Evolutionary conservation across 2,888 invertebrate genomes (phyloP).

Genomic region (Heliconius cydno): DNA sequence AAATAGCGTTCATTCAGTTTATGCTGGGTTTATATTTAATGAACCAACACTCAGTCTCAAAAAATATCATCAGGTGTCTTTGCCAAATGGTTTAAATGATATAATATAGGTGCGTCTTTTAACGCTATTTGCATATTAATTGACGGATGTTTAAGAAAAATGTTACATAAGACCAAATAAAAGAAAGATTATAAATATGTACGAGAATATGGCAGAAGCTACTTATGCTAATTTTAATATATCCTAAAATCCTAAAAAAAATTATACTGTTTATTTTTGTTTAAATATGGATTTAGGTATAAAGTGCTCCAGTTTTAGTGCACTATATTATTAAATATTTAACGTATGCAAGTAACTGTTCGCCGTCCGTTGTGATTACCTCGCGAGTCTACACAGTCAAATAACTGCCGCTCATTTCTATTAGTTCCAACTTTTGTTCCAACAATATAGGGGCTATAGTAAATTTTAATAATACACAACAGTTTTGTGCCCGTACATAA

Average conservation of each 20-base stretch:
- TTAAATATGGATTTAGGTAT: conserved; percentile 41
- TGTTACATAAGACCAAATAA: not conserved
- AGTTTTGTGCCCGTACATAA: conserved; percentile 28
- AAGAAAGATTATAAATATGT: not conserved
- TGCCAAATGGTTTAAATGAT: not conserved
- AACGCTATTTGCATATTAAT: not conserved
- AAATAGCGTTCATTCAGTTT: conserved; percentile 50
- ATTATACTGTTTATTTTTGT: conserved; percentile 6
- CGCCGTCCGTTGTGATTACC: conserved; percentile 62
- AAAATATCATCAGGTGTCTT: not conserved
- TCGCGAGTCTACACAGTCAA: conserved; percentile 40
- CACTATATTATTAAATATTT: conserved; percentile 70
- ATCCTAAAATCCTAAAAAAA: not conserved
- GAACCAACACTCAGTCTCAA: not conserved
- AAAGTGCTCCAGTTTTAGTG: conserved; percentile 51
- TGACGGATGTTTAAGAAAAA: not conserved
- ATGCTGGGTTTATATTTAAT: not conserved
- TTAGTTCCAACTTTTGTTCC: conserved; percentile 37
- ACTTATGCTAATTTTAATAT: not conserved
- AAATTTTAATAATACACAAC: conserved; percentile 26
- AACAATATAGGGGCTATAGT: conserved; percentile 20
- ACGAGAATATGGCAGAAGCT: not conserved
- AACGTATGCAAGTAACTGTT: conserved; percentile 62
- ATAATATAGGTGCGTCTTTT: not conserved
- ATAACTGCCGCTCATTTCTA: conserved; percentile 43